A percentile compares a stretch with the other conserved stretches of the same genome.
phyloP scores from a whole-genome alignment of 2,113 vertebrate species.

The Callocephalon fimbriatum region DNA sequence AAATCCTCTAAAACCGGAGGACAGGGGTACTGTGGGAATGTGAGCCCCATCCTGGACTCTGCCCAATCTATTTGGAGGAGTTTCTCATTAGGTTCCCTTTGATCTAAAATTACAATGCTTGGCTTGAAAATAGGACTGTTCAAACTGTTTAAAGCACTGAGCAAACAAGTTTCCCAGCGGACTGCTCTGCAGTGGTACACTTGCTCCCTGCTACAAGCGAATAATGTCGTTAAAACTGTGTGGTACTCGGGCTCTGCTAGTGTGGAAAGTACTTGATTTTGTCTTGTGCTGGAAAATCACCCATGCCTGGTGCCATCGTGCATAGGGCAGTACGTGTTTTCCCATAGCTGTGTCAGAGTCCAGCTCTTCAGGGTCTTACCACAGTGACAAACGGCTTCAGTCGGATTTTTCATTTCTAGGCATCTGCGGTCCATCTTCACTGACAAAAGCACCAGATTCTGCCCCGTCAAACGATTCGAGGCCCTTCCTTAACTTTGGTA shows the following conservation, averaged over 20 bases:
- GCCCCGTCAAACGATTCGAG: slow-evolving; percentile 24
- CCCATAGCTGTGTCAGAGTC: accelerated
- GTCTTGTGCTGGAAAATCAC: neutral
- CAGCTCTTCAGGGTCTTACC: neutral
- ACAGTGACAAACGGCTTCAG: neutral
- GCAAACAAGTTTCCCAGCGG: neutral
- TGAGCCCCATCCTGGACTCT: neutral
- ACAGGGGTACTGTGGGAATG: neutral
- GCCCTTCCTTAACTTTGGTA: slow-evolving; percentile 79
- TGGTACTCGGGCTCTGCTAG: neutral
- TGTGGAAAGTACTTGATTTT: too few relatives aligned
- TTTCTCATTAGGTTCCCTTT: neutral
- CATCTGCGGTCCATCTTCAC: slow-evolving; percentile 58
- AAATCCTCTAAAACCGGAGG: neutral
- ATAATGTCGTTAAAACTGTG: accelerated
- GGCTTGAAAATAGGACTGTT: neutral
- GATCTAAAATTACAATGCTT: neutral
- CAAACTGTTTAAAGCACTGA: neutral
- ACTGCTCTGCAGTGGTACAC: neutral
- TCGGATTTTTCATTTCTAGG: slow-evolving; percentile 53
- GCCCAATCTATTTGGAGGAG: neutral
- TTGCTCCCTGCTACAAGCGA: neutral
- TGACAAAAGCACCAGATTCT: slow-evolving; percentile 60
- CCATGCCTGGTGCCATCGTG: accelerated
- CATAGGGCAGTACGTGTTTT: accelerated